Evolutionary conservation across 1,140 invertebrate genomes (phyloP).

Genomic region (Hylyphantes graminicola): DNA sequence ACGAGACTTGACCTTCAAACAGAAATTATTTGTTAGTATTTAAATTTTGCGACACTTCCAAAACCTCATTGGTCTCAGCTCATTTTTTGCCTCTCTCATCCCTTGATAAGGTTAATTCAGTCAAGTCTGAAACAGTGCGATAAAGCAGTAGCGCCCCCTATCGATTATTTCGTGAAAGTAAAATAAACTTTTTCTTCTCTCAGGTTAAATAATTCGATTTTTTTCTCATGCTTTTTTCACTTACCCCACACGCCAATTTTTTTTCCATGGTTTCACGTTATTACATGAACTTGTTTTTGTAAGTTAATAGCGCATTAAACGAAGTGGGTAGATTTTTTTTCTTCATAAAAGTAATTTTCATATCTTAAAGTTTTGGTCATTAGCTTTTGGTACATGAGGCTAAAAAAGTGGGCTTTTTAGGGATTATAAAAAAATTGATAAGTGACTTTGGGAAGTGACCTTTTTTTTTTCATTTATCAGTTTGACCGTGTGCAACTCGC

Average conservation of each 20-base stretch:
- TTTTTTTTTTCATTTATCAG: slow-evolving; percentile 46
- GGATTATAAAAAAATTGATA: slow-evolving; percentile 19
- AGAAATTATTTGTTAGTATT: slow-evolving; percentile 1
- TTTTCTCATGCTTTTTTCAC: slow-evolving; percentile 1
- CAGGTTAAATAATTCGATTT: slow-evolving; percentile 12
- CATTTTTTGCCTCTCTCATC: slow-evolving; percentile 33
- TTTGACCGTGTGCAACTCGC: slow-evolving; percentile 6
- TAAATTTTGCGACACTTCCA: neutral
- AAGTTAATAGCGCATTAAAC: slow-evolving; percentile 59
- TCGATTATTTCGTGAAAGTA: slow-evolving; percentile 29
- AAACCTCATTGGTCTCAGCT: slow-evolving; percentile 9
- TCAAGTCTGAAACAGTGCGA: slow-evolving; percentile 43
- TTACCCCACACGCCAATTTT: slow-evolving; percentile 31
- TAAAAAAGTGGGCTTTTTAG: slow-evolving; percentile 13
- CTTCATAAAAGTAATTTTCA: slow-evolving; percentile 27
- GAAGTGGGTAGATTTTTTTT: slow-evolving; percentile 35
- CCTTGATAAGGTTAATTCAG: slow-evolving; percentile 44
- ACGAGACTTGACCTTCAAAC: slow-evolving; percentile 7
- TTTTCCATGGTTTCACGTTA: slow-evolving; percentile 28
- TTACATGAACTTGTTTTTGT: slow-evolving; percentile 52
- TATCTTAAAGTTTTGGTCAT: slow-evolving; percentile 55
- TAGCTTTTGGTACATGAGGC: slow-evolving; percentile 11
- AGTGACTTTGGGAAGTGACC: slow-evolving; percentile 24
- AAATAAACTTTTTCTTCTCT: slow-evolving; percentile 37
- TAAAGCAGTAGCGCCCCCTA: slow-evolving; percentile 40